A percentile compares a stretch with the other conserved stretches of the same genome.
Conservation (phyloP, 2,797 vertebrate genomes). For the Arremon aurantiirostris region DNA sequence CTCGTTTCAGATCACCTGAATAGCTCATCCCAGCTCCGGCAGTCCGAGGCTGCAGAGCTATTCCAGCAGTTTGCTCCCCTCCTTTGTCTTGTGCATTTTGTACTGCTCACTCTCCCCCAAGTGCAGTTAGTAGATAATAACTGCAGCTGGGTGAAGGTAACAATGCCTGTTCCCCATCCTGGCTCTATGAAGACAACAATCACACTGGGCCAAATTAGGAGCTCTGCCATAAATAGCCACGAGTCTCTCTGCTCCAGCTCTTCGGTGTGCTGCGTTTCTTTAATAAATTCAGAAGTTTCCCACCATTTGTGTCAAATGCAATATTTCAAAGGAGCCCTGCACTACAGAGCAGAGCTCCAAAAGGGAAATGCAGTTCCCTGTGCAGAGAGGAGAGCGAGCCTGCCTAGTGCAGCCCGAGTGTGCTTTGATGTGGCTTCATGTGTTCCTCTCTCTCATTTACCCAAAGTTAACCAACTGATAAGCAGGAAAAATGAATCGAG, state of each 20-base stretch:
- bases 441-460: conserved; percentile 1
- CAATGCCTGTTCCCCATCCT: background rate
- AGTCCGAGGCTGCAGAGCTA: background rate
- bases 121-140: background rate
- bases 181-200: background rate
- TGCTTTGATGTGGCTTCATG: background rate
- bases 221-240: background rate
- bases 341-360: background rate
- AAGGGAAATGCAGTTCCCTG: background rate
- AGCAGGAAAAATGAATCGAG: conserved; percentile 34
- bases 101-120: background rate
- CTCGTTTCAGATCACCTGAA: background rate
- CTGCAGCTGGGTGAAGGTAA: background rate
- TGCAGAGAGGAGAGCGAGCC: background rate
- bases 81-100: background rate
- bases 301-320: conserved; percentile 10
- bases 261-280: background rate
- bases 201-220: conserved; percentile 14
- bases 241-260: background rate
- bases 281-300: conserved; percentile 16
- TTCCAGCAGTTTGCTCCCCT: background rate
- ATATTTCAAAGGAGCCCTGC: background rate
- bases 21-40: background rate
- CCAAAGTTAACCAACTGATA: conserved; percentile 26
- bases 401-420: background rate